Conservation (phyloP, 2,888 invertebrate genomes). For the Muschampia plurimacula region DNA sequence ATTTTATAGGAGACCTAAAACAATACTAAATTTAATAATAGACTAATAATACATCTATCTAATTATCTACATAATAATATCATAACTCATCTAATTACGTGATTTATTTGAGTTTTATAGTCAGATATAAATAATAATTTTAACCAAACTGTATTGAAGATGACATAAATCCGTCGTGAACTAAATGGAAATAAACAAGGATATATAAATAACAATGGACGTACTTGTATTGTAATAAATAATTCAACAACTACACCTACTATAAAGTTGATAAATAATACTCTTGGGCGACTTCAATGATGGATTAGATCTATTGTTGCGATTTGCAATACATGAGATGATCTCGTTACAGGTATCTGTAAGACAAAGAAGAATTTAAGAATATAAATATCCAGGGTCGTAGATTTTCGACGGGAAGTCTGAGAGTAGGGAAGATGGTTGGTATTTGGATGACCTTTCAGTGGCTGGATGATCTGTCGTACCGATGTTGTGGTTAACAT, state of each 20-base stretch:
- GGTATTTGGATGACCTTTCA: no score
- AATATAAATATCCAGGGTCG: no score
- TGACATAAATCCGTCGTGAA: background rate
- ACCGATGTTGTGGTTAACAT: background rate
- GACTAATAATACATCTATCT: background rate
- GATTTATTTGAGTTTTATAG: background rate
- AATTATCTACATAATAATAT: background rate
- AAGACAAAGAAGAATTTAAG: slow-evolving; percentile 44
- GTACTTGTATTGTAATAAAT: slow-evolving; percentile 19
- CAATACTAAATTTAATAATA: no score
- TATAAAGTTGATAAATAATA: slow-evolving; percentile 44
- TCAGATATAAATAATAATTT: background rate
- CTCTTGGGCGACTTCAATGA: slow-evolving; percentile 39
- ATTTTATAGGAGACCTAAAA: no score
- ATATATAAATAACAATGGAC: slow-evolving; percentile 12
- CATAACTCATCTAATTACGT: background rate
- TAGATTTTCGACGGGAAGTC: no score
- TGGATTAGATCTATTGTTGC: slow-evolving; percentile 50
- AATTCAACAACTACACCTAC: slow-evolving; percentile 8
- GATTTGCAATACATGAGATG: slow-evolving; percentile 38
- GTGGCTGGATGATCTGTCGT: no score
- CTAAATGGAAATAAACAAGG: background rate
- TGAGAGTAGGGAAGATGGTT: no score
- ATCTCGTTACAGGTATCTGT: slow-evolving; percentile 46
- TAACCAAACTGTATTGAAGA: background rate